phyloP scores from a whole-genome alignment of 2,797 vertebrate genomes.

The Myotis myotis region DNA sequence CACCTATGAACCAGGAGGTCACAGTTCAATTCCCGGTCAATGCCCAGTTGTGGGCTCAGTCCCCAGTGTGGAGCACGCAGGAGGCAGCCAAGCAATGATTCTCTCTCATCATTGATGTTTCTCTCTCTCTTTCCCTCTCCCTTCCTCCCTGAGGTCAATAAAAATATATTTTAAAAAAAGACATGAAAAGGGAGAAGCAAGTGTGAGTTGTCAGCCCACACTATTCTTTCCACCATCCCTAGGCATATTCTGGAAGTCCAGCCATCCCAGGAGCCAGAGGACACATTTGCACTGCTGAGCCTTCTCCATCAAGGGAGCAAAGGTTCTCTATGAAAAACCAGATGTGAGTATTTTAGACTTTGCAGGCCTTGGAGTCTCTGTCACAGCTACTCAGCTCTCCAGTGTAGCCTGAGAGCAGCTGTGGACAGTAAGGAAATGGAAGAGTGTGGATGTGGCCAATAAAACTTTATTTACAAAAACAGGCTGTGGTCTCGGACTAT shows the following conservation, averaged over 20 bases:
- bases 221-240: background rate
- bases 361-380: background rate
- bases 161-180: no score
- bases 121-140: no score
- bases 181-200: background rate
- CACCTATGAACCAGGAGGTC: no score
- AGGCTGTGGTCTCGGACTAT: background rate
- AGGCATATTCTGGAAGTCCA: background rate
- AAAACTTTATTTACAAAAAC: conserved; percentile 8
- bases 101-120: no score
- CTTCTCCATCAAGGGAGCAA: background rate
- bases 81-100: no score
- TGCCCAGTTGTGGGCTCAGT: no score
- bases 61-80: no score
- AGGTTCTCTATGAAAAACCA: background rate
- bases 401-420: background rate
- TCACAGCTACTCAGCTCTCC: background rate
- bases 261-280: background rate
- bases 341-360: background rate
- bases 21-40: no score
- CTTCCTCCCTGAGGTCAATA: no score
- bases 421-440: background rate
- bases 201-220: background rate
- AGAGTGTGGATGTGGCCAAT: background rate
- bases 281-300: background rate